These are phyloP conservation scores for Thalassarche chlororhynchos DNA, from an alignment of 2,113 vertebrate genomes.

Conservation along the genomic window DNA sequence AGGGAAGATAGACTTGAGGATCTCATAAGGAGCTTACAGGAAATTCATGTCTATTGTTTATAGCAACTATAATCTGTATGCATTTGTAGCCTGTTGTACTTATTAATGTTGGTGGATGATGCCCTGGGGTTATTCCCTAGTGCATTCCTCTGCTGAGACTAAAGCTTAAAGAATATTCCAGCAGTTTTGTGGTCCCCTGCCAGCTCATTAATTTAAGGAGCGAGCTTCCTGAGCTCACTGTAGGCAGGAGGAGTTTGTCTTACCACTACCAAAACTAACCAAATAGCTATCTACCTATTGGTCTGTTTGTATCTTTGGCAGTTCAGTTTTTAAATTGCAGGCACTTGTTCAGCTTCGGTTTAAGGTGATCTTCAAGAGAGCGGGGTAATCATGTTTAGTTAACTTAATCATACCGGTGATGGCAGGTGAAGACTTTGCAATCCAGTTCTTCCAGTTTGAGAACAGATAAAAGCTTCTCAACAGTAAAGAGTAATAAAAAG, in stretches of 20 bases:
- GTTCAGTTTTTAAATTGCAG: background rate
- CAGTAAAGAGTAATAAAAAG: slow-evolving; percentile 60
- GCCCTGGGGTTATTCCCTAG: background rate
- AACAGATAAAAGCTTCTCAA: slow-evolving; percentile 50
- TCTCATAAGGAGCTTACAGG: background rate
- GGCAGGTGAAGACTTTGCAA: slow-evolving; percentile 27
- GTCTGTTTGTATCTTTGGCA: background rate
- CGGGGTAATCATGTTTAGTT: background rate
- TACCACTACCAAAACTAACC: background rate
- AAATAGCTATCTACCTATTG: background rate
- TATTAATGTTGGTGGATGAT: slow-evolving; percentile 4
- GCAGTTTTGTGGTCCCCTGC: background rate
- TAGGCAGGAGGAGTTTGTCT: background rate
- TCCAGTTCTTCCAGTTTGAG: background rate
- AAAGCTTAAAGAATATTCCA: slow-evolving; percentile 25
- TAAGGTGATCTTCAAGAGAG: background rate
- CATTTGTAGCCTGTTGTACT: background rate
- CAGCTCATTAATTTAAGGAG: slow-evolving; percentile 9
- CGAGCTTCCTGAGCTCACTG: background rate
- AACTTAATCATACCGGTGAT: background rate
- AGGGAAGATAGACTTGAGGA: background rate
- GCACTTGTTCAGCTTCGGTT: background rate
- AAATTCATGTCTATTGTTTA: background rate
- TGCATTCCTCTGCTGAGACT: background rate
- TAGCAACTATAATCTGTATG: background rate